Base-by-base conservation (phyloP, 2,797 vertebrate species). In the Sardinella longiceps region DNA sequence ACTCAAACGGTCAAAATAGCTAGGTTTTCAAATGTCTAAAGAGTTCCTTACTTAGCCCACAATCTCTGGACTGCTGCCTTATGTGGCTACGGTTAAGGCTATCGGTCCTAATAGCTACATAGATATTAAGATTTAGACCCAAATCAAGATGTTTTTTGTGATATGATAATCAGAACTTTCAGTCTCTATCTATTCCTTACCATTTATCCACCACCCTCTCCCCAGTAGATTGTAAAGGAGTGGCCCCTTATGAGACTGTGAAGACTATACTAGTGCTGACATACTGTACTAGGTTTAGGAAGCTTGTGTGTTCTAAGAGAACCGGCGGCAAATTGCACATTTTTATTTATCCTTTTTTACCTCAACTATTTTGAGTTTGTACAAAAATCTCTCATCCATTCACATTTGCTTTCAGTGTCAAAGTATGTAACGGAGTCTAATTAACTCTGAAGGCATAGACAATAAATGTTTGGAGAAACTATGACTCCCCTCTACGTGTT, bases 391-490 rank as follows among this genome's bases (percentile, higher is more conserved):
- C 39, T 80, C 23, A 53, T 4, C 20, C 51, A 18, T 53, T 85
- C 80, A 82, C 56, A 1, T 83, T n/a, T 66, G 25, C 46, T 74
- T 66, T 70, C 63, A 33, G 84, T 87, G 85, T 88, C 90, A 5
- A 77, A 43, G 70, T 77, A 77, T 89, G 90, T 87, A 84, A 74
- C 46, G 48, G 66, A 77, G 86, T 88, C 84, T 81, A 81, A 81
- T 77, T 70, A 43, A 85, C 86, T 85, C 80, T 18, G 87, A 85
- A 82, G 50, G 48, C 39, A 87, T 86, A 37, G 85, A 82, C 84
- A 91, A 91, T 92, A 90, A 91, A 92, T 84, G 86, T 91, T 89
- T 88, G 82, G 82, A 89, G 81, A 90, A 87, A 84, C 81, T 18
- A 50, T 56, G 53, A 28, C 46, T 18, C 39, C 12, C 39, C 25